These are phyloP conservation scores for Gavialis gangeticus DNA, from an alignment of 2,113 vertebrate genomes.

Conservation along the genomic window DNA sequence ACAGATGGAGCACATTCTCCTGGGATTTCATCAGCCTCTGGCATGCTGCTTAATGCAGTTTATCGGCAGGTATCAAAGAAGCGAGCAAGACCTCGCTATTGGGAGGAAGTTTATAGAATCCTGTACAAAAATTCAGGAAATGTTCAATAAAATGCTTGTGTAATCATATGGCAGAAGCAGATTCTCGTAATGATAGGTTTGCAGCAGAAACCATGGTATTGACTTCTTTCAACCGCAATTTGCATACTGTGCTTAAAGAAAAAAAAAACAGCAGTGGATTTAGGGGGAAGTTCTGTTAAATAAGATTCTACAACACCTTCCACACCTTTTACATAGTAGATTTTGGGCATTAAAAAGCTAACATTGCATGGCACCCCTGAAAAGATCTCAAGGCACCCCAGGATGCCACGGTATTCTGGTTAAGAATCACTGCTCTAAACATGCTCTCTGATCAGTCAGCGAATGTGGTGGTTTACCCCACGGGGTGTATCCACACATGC, in stretches of 20 bases:
- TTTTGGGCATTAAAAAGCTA: not conserved
- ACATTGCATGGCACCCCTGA: too few relatives aligned
- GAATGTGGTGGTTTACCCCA: not conserved
- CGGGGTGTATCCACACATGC: not conserved
- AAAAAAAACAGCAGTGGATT: not conserved
- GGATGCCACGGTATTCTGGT: too few relatives aligned
- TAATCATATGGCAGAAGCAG: conserved; percentile 64
- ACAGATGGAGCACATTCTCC: conserved; percentile 62
- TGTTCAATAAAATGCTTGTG: conserved; percentile 75
- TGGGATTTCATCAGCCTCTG: conserved; percentile 58
- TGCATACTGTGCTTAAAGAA: conserved; percentile 4
- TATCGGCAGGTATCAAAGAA: conserved; percentile 68
- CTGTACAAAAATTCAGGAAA: conserved; percentile 76
- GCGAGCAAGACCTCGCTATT: conserved; percentile 63
- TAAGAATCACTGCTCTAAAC: not conserved
- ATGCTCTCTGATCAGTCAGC: not conserved
- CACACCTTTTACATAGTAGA: rapidly evolving
- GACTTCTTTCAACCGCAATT: conserved; percentile 36
- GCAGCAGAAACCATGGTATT: conserved; percentile 64
- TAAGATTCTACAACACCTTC: not conserved
- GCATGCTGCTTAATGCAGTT: conserved; percentile 59
- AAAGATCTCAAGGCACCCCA: too few relatives aligned
- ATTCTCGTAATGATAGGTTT: conserved; percentile 17
- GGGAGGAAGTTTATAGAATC: conserved; percentile 71
- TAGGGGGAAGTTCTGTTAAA: conserved; percentile 28